Percentiles rank a stretch among this genome's conserved stretches.
These are phyloP conservation scores for Druon quercuslanigerum DNA, from an alignment of 1,140 invertebrate genomes.

Conservation along the genomic window DNA sequence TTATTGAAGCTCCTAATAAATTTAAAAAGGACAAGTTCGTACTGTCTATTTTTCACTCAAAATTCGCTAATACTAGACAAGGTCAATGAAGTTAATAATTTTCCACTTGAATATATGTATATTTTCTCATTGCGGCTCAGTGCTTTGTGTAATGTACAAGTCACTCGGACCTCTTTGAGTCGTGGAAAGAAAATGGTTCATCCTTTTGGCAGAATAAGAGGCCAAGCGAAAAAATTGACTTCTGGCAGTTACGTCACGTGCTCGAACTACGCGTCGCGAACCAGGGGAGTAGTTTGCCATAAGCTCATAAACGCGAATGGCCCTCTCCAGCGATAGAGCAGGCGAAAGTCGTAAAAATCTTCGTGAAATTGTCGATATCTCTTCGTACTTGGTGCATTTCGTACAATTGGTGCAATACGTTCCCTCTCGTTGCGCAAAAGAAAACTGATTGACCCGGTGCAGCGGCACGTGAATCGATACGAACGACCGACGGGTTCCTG, in stretches of 20 bases:
- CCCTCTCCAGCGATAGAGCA: background rate
- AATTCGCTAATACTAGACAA: too few species aligned
- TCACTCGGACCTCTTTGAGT: too few species aligned
- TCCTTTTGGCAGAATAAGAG: too few species aligned
- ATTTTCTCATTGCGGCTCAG: too few species aligned
- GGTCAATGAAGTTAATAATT: too few species aligned
- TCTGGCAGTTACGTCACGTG: conserved; percentile 24
- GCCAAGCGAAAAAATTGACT: background rate
- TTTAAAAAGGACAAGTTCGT: too few species aligned
- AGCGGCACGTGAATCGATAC: conserved; percentile 22
- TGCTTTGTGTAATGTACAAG: too few species aligned
- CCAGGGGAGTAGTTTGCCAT: conserved; percentile 3
- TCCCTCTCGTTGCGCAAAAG: conserved; percentile 4
- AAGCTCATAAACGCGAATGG: background rate
- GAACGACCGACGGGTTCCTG: conserved; percentile 11
- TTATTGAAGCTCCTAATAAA: too few species aligned
- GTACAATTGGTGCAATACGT: conserved; percentile 1
- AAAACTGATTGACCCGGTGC: conserved; percentile 27
- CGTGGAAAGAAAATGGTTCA: too few species aligned
- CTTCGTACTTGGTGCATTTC: conserved; percentile 6
- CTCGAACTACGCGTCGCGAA: conserved; percentile 9
- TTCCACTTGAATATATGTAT: too few species aligned
- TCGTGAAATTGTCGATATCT: conserved; percentile 19
- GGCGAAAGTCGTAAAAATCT: background rate
- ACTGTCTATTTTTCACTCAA: too few species aligned